A percentile compares a stretch with the other conserved stretches of the same genome.
Conservation (phyloP, 2,888 invertebrate species). For the Thereva nobilitata region DNA sequence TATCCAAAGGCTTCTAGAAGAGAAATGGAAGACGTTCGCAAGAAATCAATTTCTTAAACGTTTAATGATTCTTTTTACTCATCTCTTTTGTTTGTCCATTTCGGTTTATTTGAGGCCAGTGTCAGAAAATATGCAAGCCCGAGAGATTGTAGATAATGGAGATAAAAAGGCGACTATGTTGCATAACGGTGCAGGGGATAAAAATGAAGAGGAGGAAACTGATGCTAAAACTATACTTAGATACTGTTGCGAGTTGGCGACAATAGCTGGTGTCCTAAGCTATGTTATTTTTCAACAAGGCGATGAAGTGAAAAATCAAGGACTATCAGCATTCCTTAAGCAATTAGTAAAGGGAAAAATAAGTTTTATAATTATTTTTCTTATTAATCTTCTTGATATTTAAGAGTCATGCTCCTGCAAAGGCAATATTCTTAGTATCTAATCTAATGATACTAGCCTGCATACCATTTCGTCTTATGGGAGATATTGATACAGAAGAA, state of each 20-base stretch:
- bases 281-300: constrained; percentile 92
- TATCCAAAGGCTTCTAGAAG: constrained; percentile 93
- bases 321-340: constrained; percentile 83
- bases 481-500: constrained; percentile 81
- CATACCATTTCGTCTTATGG: constrained; percentile 81
- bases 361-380: constrained; percentile 19
- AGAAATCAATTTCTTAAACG: constrained; percentile 91
- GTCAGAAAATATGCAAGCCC: constrained; percentile 49
- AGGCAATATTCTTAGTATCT: constrained; percentile 88
- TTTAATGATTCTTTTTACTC: constrained; percentile 82
- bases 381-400: constrained; percentile 47
- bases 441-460: constrained; percentile 88
- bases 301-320: constrained; percentile 93
- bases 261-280: constrained; percentile 81
- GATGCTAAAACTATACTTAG: constrained; percentile 62
- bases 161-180: constrained; percentile 50
- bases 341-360: constrained; percentile 71
- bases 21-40: constrained; percentile 99
- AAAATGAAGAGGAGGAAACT: constrained; percentile 53
- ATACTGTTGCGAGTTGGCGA: constrained; percentile 81
- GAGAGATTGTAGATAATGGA: constrained; percentile 42
- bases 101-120: constrained; percentile 90
- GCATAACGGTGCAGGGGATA: constrained; percentile 52
- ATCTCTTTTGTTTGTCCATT: constrained; percentile 83
- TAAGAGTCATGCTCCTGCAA: constrained; percentile 91